Conservation (phyloP, 2,113 vertebrate species). For the Lepidothrix coronata region DNA sequence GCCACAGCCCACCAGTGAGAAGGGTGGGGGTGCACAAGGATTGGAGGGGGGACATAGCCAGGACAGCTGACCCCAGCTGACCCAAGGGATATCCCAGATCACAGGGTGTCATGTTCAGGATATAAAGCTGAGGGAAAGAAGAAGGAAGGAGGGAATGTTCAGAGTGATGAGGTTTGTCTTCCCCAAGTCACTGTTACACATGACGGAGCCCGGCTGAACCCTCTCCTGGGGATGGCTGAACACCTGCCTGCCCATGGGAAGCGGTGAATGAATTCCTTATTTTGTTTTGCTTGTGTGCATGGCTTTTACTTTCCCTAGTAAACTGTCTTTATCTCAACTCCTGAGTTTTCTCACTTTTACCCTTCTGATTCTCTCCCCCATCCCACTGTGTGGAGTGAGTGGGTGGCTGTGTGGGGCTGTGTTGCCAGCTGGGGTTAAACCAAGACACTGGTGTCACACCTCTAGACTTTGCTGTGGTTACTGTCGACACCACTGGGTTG, state of each 20-base stretch:
- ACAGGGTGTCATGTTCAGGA: not conserved
- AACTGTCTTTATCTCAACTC: not conserved
- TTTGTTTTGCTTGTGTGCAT: not conserved
- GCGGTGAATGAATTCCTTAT: not conserved
- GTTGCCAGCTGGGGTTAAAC: not conserved
- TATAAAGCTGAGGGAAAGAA: not conserved
- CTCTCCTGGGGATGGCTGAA: not conserved
- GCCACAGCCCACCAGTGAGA: not conserved
- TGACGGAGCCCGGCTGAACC: not conserved
- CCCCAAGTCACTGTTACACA: accelerated
- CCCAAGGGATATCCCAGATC: not conserved
- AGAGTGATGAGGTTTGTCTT: not conserved
- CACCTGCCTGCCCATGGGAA: not conserved
- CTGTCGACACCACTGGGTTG: not conserved
- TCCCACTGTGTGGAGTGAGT: not conserved
- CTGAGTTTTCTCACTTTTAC: not conserved
- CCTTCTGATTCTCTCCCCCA: not conserved
- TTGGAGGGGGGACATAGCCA: not conserved
- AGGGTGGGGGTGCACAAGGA: not conserved
- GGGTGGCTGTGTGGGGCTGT: not conserved
- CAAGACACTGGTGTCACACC: not conserved
- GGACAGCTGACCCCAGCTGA: not conserved
- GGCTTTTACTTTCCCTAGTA: not conserved
- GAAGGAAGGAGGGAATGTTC: not conserved
- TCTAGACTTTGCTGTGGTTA: not conserved